Base-by-base conservation (phyloP, 2,888 invertebrate species). In the Nomada flava region DNA sequence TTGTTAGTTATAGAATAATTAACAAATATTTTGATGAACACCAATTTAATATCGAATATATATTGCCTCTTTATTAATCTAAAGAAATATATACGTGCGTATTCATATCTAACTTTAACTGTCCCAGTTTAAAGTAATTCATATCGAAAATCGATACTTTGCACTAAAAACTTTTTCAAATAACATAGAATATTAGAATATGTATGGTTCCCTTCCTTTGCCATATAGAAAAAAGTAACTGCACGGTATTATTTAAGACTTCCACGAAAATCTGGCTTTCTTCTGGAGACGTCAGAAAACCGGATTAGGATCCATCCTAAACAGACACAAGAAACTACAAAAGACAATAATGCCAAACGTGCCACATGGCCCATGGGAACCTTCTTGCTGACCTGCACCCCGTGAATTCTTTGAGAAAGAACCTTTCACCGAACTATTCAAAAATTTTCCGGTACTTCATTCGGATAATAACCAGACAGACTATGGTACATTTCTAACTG, bases 291-390 rank as follows among this genome's bases (percentile, higher is more conserved):
- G 0, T 10, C n/a, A 52, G 44, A 71, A 63, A 68, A 62, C 20
- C 55, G 42, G 70, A 47, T 57, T 52, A 53, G 11, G 57, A 23
- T 44, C 57, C 62, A 81, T 53, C 18, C 29, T 63, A 71, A 71
- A 29, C 76, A 82, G 82, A 67, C 50, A 23, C 44, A 42, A 42
- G 53, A 72, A 59, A 71, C 36, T 57, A 44, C 47, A 62, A 62
- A 67, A 62, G 83, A 74, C 72, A 74, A 72, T 71, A 50, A 52
- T 18, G 42, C 11, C 26, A 20, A 67, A 55, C 36, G 50, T 26
- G 50, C 74, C 83, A 83, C 65, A 82, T 83, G 83, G 83, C 83
- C 73, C 82, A 68, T 73, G 77, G 70, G 67, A 74, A 70, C 50
- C 26, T 26, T 53, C n/a, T n/a, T 69, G 55, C 50, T 29, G 23